These are phyloP conservation scores for Agrochola macilenta DNA, from an alignment of 2,888 invertebrate genomes.

Conservation along the genomic window DNA sequence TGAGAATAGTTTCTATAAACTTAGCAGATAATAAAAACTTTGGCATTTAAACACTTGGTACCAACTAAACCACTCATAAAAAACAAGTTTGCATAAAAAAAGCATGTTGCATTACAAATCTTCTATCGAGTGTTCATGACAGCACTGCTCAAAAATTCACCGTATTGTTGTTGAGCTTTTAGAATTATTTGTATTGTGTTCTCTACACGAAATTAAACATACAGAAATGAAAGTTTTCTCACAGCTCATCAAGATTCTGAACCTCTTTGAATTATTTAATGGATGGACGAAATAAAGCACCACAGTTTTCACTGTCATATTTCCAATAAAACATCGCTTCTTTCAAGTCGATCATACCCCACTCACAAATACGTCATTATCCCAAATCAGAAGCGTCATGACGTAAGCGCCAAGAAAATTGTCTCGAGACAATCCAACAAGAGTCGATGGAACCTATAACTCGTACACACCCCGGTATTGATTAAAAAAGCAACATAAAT, in stretches of 20 bases:
- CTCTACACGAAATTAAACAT: background rate
- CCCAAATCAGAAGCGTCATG: conserved; percentile 23
- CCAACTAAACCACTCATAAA: background rate
- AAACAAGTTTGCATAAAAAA: background rate
- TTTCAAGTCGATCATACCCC: conserved; percentile 18
- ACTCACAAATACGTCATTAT: conserved; percentile 38
- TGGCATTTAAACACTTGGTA: background rate
- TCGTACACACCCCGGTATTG: conserved; percentile 84
- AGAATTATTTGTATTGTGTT: background rate
- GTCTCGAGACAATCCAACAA: conserved; percentile 67
- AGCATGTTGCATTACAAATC: background rate
- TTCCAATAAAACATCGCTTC: conserved; percentile 5
- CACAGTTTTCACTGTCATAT: background rate
- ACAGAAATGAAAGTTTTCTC: background rate
- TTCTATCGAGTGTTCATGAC: background rate
- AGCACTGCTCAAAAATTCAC: background rate
- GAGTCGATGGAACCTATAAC: conserved; percentile 80
- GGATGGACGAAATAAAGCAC: no score
- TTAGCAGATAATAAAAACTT: background rate
- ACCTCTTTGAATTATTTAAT: background rate
- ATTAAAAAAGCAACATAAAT: conserved; percentile 91
- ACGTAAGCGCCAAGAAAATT: conserved; percentile 66
- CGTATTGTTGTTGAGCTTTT: background rate
- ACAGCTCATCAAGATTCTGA: background rate
- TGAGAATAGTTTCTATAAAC: background rate